phyloP scores from a whole-genome alignment of 2,888 invertebrate genomes.

The Agonopterix subpropinquella region DNA sequence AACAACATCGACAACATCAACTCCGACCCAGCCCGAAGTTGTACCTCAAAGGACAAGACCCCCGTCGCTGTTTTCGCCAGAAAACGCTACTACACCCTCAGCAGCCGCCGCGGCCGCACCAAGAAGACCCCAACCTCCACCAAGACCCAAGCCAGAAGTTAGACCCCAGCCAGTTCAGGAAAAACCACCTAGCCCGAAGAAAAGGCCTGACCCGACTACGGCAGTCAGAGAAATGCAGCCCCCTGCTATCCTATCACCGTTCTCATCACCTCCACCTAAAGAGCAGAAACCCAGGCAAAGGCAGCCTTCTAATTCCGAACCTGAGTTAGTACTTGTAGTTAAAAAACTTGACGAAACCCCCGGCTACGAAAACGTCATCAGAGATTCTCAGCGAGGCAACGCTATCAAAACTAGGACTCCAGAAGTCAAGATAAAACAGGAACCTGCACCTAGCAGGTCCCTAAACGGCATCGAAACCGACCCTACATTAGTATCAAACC shows the following conservation, averaged over 20 bases:
- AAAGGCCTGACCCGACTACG: slow-evolving; percentile 47
- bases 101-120: slow-evolving; percentile 43
- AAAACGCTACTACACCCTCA: slow-evolving; percentile 53
- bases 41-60: slow-evolving; percentile 56
- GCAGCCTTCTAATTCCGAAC: slow-evolving; percentile 72
- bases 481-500: slow-evolving; percentile 81
- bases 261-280: slow-evolving; percentile 50
- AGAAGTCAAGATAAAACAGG: slow-evolving; percentile 37
- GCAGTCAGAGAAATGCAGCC: slow-evolving; percentile 62
- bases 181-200: slow-evolving; percentile 47
- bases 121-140: slow-evolving; percentile 51
- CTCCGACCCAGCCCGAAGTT: slow-evolving; percentile 16
- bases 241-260: slow-evolving; percentile 62
- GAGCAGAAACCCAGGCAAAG: slow-evolving; percentile 38
- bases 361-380: slow-evolving; percentile 76
- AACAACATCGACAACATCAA: slow-evolving; percentile 20
- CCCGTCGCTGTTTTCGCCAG: slow-evolving; percentile 80
- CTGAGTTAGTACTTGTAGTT: slow-evolving; percentile 77
- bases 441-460: slow-evolving; percentile 32
- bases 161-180: slow-evolving; percentile 15
- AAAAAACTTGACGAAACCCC: slow-evolving; percentile 78
- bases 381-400: slow-evolving; percentile 66
- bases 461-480: slow-evolving; percentile 83
- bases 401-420: slow-evolving; percentile 47
- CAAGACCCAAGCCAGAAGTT: slow-evolving; percentile 31